Conservation (phyloP, 2,888 invertebrate genomes). For the Augochlorella aurata region DNA sequence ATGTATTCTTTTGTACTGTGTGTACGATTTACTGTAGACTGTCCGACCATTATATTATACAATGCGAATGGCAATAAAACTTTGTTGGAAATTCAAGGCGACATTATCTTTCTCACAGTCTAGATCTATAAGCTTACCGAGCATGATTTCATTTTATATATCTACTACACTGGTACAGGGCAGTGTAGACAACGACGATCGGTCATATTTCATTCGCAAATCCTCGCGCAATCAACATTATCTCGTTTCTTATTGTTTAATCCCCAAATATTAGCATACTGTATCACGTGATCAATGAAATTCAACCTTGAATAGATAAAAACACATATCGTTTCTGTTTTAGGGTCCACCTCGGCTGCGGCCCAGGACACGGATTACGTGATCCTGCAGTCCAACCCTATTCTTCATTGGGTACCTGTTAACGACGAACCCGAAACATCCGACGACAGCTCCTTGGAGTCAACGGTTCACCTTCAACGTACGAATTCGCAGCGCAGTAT, state of each 20-base stretch:
- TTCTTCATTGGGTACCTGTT: conserved; percentile 83
- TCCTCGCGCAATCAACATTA: neutral
- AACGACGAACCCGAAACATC: conserved; percentile 80
- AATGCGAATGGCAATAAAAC: conserved; percentile 76
- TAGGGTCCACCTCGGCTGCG: conserved; percentile 65
- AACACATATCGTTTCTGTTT: conserved; percentile 55
- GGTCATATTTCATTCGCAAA: conserved; percentile 7
- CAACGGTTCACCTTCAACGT: conserved; percentile 72
- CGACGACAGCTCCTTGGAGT: conserved; percentile 82
- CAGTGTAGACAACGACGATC: neutral
- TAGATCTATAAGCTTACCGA: conserved; percentile 48
- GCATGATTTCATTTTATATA: conserved; percentile 35
- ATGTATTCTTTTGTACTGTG: conserved; percentile 56
- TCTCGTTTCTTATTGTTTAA: neutral
- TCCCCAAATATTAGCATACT: neutral
- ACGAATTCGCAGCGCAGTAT: conserved; percentile 77
- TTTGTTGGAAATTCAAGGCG: conserved; percentile 68
- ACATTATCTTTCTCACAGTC: conserved; percentile 62
- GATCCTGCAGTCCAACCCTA: conserved; percentile 83
- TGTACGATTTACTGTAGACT: conserved; percentile 53
- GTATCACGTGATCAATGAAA: neutral
- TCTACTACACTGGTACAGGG: neutral
- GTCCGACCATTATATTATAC: conserved; percentile 66
- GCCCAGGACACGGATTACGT: conserved; percentile 84
- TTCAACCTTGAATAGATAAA: neutral